Evolutionary conservation across 2,113 vertebrate genomes (phyloP).

Genomic region (Leucopsar rothschildi): DNA sequence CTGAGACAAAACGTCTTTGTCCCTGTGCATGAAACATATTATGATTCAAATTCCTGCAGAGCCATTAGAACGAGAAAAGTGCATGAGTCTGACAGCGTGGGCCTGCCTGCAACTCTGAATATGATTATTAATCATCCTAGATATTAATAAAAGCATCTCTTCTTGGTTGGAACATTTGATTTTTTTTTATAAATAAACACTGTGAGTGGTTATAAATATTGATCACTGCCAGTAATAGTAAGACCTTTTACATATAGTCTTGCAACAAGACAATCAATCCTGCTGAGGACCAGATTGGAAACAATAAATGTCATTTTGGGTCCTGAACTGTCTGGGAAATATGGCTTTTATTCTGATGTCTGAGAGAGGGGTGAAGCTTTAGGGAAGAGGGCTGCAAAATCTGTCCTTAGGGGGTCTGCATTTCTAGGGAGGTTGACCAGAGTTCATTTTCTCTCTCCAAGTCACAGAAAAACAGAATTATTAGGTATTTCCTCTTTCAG

Average conservation of each 20-base stretch:
- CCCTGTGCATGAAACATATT: constrained; percentile 34
- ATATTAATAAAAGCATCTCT: constrained; percentile 35
- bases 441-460: background rate
- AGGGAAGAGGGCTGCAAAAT: background rate
- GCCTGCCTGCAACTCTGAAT: constrained; percentile 7
- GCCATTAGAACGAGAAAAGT: constrained; percentile 51
- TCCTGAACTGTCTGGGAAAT: background rate
- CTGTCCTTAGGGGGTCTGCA: background rate
- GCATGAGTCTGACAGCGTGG: constrained; percentile 26
- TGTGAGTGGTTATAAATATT: constrained; percentile 37
- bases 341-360: background rate
- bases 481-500: background rate
- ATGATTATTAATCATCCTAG: constrained; percentile 39
- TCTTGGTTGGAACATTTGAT: constrained; percentile 38
- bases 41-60: constrained; percentile 46
- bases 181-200: constrained; percentile 47
- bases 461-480: background rate
- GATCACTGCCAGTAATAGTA: constrained; percentile 43
- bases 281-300: background rate
- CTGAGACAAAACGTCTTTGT: constrained; percentile 62
- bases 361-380: background rate
- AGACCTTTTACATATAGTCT: background rate
- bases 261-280: background rate
- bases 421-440: background rate
- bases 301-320: background rate